Percentiles rank a stretch among this genome's conserved stretches.
Evolutionary conservation across 2,888 invertebrate species (phyloP).

Genomic region (Apoda limacodes): DNA sequence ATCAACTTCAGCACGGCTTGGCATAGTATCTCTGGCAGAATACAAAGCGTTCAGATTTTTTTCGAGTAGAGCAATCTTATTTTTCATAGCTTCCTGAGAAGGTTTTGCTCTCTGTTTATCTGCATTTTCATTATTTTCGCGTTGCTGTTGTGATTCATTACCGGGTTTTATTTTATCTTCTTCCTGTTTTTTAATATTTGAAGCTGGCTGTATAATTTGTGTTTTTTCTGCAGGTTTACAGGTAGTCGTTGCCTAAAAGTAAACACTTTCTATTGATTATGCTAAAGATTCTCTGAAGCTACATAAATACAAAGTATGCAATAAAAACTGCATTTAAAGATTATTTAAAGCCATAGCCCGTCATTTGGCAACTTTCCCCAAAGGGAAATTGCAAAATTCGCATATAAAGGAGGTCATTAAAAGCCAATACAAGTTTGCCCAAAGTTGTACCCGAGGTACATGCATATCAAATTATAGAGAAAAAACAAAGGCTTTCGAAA

Average conservation of each 20-base stretch:
- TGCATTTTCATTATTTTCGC: constrained; percentile 18
- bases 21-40: constrained; percentile 22
- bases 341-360: too few species aligned
- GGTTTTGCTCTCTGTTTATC: constrained; percentile 17
- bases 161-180: constrained; percentile 17
- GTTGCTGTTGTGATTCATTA: constrained; percentile 18
- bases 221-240: too few species aligned
- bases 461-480: too few species aligned
- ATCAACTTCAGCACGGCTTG: constrained; percentile 21
- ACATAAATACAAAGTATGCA: too few species aligned
- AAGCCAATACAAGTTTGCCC: too few species aligned
- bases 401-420: too few species aligned
- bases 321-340: too few species aligned
- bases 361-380: too few species aligned
- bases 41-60: constrained; percentile 21
- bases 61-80: constrained; percentile 20
- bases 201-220: constrained; percentile 19
- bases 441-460: too few species aligned
- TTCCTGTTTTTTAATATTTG: constrained; percentile 16
- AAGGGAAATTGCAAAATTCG: too few species aligned
- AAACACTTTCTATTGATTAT: constrained; percentile 17
- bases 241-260: constrained; percentile 19
- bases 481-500: too few species aligned
- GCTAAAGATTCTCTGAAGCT: constrained; percentile 17
- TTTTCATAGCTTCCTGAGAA: constrained; percentile 18